These are phyloP conservation scores for Gadopsis bispinosus DNA, from an alignment of 2,797 vertebrate species.

Conservation along the genomic window DNA sequence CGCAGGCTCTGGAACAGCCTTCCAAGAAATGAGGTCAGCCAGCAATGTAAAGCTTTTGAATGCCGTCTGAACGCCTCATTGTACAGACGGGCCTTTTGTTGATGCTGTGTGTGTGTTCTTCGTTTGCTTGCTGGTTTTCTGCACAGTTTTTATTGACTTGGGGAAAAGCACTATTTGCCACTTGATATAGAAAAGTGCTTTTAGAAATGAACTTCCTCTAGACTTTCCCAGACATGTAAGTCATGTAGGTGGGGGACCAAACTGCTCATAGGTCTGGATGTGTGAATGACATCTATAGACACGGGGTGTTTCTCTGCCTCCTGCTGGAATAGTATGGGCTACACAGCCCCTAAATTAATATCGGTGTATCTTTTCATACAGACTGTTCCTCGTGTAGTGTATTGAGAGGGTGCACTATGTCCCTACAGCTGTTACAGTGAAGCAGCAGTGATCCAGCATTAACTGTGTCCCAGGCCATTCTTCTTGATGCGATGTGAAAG, in stretches of 20 bases:
- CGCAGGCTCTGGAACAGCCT: not conserved
- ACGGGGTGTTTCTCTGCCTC: not conserved
- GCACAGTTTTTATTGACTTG: not conserved
- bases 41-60: constrained; percentile 1
- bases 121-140: not conserved
- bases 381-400: not conserved
- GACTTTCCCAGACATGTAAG: not conserved
- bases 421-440: constrained; percentile 25
- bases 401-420: not conserved
- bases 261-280: not conserved
- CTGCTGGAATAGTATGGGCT: not conserved
- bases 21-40: not conserved
- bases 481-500: constrained; percentile 69
- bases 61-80: not conserved
- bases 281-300: not conserved
- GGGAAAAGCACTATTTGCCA: no score
- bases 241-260: not conserved
- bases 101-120: not conserved
- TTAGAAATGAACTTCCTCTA: not conserved
- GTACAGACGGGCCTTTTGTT: not conserved
- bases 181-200: no score
- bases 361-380: constrained; percentile 13
- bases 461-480: constrained; percentile 43
- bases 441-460: constrained; percentile 45
- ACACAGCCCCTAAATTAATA: constrained; percentile 4